Percentiles rank a stretch among this genome's conserved stretches.
phyloP scores from a whole-genome alignment of 2,113 vertebrate genomes.

The Camarhynchus parvulus region DNA sequence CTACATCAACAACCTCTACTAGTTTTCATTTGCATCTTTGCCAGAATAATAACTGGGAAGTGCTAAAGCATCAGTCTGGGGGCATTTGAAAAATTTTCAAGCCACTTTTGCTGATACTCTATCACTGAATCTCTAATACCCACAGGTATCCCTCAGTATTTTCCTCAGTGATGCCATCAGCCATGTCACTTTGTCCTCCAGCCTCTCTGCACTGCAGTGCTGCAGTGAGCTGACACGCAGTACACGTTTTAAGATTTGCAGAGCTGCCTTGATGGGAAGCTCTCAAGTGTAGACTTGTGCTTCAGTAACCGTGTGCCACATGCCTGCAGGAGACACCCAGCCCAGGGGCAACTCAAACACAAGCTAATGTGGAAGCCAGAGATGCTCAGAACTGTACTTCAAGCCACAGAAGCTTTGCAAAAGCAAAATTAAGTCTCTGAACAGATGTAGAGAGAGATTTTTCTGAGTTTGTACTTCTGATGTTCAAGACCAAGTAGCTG shows the following conservation, averaged over 20 bases:
- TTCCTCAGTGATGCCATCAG: background rate
- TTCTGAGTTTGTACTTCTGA: slow-evolving; percentile 11
- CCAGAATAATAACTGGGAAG: background rate
- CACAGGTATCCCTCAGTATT: background rate
- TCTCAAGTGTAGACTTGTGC: background rate
- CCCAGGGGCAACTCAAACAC: slow-evolving; percentile 2
- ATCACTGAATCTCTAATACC: background rate
- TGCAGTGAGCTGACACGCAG: slow-evolving; percentile 18
- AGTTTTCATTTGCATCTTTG: background rate
- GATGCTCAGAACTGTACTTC: background rate
- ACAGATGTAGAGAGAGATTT: background rate
- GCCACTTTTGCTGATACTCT: background rate
- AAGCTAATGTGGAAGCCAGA: background rate
- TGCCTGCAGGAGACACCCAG: background rate
- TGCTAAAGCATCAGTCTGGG: background rate
- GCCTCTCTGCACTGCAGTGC: background rate
- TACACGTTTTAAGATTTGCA: background rate
- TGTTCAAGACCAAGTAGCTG: background rate
- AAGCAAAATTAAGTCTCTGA: slow-evolving; percentile 17
- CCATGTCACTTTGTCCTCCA: background rate
- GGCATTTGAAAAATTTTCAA: background rate
- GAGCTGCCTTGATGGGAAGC: background rate
- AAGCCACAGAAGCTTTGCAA: background rate
- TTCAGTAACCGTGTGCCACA: background rate
- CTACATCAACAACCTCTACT: background rate